Percentiles rank a stretch among this genome's conserved stretches.
These are phyloP conservation scores for Drosophila longiperda DNA, from an alignment of 2,888 invertebrate species.

Conservation along the genomic window DNA sequence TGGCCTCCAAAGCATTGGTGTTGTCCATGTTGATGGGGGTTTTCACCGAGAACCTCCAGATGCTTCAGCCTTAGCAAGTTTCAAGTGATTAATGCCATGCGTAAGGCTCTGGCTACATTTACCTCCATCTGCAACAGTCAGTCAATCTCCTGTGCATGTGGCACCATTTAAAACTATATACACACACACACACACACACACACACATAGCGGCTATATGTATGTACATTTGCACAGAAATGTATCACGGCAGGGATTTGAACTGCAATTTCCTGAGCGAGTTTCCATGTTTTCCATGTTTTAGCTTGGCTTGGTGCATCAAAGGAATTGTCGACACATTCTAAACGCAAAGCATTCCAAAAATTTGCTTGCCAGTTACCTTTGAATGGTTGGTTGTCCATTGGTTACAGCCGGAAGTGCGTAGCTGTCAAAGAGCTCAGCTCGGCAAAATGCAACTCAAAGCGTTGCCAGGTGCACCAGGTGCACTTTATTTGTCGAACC, in stretches of 20 bases:
- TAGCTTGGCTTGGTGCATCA: conserved; percentile 46
- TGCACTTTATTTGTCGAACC: conserved; percentile 66
- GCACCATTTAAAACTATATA: conserved; percentile 7
- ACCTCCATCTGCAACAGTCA: conserved; percentile 3
- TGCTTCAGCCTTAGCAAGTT: not conserved
- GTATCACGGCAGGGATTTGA: conserved; percentile 33
- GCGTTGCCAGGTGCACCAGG: conserved; percentile 23
- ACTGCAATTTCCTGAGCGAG: conserved; percentile 1
- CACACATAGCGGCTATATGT: not conserved
- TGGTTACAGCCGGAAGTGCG: conserved; percentile 1
- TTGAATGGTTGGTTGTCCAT: conserved; percentile 50
- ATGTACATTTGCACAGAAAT: conserved; percentile 7
- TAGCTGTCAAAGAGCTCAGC: not conserved
- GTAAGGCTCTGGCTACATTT: conserved; percentile 1
- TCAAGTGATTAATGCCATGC: not conserved
- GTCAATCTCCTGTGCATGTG: not conserved
- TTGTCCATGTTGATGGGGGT: conserved; percentile 6
- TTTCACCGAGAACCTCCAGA: not conserved
- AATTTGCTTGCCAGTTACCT: conserved; percentile 53
- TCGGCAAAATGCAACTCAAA: conserved; percentile 15
- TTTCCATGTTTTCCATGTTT: not conserved
- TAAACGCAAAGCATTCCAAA: conserved; percentile 25
- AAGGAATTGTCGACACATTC: conserved; percentile 57
- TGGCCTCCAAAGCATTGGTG: conserved; percentile 5
- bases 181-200: not conserved